Base-by-base conservation (phyloP, 53 echinoderm and acorn worm genomes). In the Stichopus horrens region DNA sequence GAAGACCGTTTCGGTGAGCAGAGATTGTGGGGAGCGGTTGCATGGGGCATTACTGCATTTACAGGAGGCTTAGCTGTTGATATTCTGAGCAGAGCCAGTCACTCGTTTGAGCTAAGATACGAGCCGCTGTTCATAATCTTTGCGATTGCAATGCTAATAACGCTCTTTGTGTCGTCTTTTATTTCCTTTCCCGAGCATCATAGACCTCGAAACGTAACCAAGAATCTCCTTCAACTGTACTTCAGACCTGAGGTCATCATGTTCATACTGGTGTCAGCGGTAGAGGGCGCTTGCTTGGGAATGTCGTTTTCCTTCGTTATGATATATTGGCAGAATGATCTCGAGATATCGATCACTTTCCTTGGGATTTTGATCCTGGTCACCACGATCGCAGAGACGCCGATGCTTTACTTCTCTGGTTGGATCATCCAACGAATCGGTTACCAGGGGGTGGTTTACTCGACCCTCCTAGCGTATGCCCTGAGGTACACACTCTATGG, bases 21-120 rank as follows among this genome's bases (percentile, higher is more conserved):
- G 76, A 85, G 95, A 8, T 16, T 96, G 52, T 96, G 96, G 96
- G 96, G 96, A 6, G 93, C 96, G 4, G 74, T 96, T 23, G 95
- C 93, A 74, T 96, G 95, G 95, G 96, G 95, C 6, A 19, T 79
- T 13, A 93, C 95, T 57, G 93, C 96, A 4, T 56, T 95, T 51
- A 53, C 92, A 54, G 90, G 92, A n/a, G 96, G 96, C 9, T 67
- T 82, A 6, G 87, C 93, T 51, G 90, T 96, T 18, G 96, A 96
- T 53, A 23, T 88, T 5, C 37, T 90, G 75, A 89, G 89, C 4
- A 37, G 76, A 13, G 66, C 52, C 10, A 57, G 59, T 21, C 68
- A 68, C 59, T 75, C 92, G 9, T 55, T 23, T 16, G 76, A 73
- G 19, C 66, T 79, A 20, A 88, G 93, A 73, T 95, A 89, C 65